Percentiles rank a stretch among this genome's conserved stretches.
Conservation (phyloP, 2,888 invertebrate species). For the Yponomeuta evonymella region DNA sequence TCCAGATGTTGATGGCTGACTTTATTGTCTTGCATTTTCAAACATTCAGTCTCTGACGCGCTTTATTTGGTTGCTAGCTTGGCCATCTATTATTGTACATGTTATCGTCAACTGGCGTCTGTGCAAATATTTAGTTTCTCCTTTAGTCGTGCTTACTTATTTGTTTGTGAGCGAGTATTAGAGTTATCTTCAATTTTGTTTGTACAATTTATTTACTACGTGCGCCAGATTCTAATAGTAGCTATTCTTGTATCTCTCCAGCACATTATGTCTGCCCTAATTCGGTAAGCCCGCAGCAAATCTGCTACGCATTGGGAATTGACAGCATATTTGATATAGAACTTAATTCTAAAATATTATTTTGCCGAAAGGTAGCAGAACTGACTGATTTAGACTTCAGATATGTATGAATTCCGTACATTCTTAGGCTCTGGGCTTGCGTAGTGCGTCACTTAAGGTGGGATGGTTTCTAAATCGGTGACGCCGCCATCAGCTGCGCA, state of each 20-base stretch:
- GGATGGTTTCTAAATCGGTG: slow-evolving; percentile 70
- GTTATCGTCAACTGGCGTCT: not conserved
- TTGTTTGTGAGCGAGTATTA: not conserved
- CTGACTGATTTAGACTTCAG: not conserved
- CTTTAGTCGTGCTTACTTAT: no score
- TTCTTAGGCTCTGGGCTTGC: slow-evolving; percentile 45
- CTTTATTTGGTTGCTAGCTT: not conserved
- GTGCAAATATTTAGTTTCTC: not conserved
- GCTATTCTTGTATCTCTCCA: not conserved
- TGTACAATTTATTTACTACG: not conserved
- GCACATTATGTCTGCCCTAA: not conserved
- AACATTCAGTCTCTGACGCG: not conserved
- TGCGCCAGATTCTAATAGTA: not conserved
- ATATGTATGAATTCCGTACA: not conserved
- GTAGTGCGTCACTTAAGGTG: slow-evolving; percentile 50
- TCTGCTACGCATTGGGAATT: not conserved
- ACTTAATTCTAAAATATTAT: no score
- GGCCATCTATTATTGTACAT: not conserved
- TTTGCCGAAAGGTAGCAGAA: no score
- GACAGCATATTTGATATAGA: not conserved
- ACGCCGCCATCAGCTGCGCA: slow-evolving; percentile 37
- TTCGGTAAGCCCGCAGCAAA: not conserved
- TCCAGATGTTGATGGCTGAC: not conserved
- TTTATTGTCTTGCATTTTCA: not conserved
- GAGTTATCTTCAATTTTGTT: not conserved